These are phyloP conservation scores for Gallinago jamesoni DNA, from an alignment of 2,113 vertebrate species.

Conservation along the genomic window DNA sequence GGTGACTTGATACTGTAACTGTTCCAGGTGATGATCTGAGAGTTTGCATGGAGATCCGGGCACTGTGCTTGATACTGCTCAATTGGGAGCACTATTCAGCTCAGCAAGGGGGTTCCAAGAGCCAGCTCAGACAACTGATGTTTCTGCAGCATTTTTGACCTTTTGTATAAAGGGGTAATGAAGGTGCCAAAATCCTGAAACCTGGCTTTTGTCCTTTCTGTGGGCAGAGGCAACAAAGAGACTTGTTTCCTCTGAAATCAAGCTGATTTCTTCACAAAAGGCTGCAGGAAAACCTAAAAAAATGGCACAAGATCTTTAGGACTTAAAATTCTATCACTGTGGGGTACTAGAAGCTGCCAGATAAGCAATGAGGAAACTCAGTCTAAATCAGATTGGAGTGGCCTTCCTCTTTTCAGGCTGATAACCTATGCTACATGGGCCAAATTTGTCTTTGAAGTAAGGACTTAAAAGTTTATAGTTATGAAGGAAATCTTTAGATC, in stretches of 20 bases:
- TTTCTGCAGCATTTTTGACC: neutral
- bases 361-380: neutral
- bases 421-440: neutral
- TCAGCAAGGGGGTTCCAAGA: neutral
- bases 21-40: neutral
- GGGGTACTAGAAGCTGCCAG: neutral
- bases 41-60: neutral
- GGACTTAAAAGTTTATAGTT: neutral
- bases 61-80: neutral
- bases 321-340: neutral
- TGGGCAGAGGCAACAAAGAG: neutral
- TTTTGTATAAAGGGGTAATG: neutral
- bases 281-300: neutral
- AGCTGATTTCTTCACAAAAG: neutral
- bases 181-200: neutral
- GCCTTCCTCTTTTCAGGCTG: neutral
- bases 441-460: neutral
- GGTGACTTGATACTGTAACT: fast-evolving
- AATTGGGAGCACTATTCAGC: neutral
- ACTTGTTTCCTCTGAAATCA: neutral
- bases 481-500: neutral
- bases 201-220: neutral
- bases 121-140: neutral
- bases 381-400: neutral
- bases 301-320: neutral